Base-by-base conservation (phyloP, 2,797 vertebrate genomes). In the Gobionotothen gibberifrons region DNA sequence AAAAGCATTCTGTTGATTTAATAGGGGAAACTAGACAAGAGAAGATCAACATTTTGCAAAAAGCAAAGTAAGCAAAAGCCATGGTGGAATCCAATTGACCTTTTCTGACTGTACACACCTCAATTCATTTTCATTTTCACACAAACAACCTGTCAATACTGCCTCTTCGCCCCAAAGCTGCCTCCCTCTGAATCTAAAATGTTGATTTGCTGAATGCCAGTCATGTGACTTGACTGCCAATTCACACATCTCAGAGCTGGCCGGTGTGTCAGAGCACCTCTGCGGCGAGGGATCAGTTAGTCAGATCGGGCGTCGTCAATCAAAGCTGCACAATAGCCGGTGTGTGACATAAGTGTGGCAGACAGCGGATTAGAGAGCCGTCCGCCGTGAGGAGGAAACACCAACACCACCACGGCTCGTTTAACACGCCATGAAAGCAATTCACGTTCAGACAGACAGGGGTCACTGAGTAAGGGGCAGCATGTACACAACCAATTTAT, bases 341-440 rank as follows among this genome's bases (percentile, higher is more conserved):
- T 77, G 82, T 83, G 85, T 85, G 90, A 87, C 89, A 85, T 67
- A 83, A 89, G 80, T 65, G 69, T 62, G 82, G 65, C 89, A 87
- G 86, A 82, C 84, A 84, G 83, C 69, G 65, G 84, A 89, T 90
- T 91, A 90, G 86, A 80, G 86, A 74, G 72, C 32, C 39, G 36
- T 64, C 66, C 65, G 1, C 54, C 7, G 16, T 5, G 72, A 29
- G 79, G 54, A 76, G 85, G 79, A 83, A 90, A 92, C 91, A 81
- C 83, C 92, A 93, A 88, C 93, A 91, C 53, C 64, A 84, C 78
- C 85, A 92, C 44, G 92, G 91, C 89, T 95, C 87, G 86, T 94
- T 95, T 89, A 92, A 89, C 91, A 89, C 85, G 43, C 88, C 81
- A 55, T 85, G 81, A 89, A 92, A 91, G 86, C 90, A 84, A 90